phyloP scores from a whole-genome alignment of 1,140 invertebrate species.

The Macrostomum lignano region DNA sequence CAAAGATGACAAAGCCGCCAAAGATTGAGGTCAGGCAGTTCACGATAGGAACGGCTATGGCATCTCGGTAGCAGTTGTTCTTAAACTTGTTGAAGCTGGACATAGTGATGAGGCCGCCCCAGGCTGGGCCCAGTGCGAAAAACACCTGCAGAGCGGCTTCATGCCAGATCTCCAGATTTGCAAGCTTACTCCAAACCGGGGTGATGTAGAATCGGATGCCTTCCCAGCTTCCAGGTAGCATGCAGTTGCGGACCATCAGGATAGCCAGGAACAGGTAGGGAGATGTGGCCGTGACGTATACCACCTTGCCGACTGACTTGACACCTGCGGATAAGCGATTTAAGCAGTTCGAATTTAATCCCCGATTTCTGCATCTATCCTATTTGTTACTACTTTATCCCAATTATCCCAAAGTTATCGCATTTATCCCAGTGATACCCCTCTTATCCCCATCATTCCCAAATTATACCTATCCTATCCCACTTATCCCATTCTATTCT shows the following conservation, averaged over 20 bases:
- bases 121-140: slow-evolving; percentile 65
- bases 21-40: slow-evolving; percentile 37
- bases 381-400: too few species aligned
- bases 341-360: too few species aligned
- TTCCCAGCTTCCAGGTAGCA: slow-evolving; percentile 13
- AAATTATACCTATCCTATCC: too few species aligned
- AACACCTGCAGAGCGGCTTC: slow-evolving; percentile 83
- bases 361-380: too few species aligned
- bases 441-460: too few species aligned
- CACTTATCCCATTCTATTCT: too few species aligned
- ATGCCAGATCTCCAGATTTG: slow-evolving; percentile 40
- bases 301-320: slow-evolving; percentile 7
- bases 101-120: slow-evolving; percentile 32
- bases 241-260: slow-evolving; percentile 49
- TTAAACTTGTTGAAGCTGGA: slow-evolving; percentile 7
- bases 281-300: slow-evolving; percentile 49
- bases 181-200: neutral
- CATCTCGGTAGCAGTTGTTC: slow-evolving; percentile 9
- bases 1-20: slow-evolving; percentile 71
- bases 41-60: neutral
- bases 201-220: neutral
- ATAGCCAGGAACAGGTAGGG: slow-evolving; percentile 65
- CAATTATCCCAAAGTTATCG: too few species aligned
- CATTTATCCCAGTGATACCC: too few species aligned
- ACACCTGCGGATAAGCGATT: too few species aligned